Evolutionary conservation across 2,113 vertebrate species (phyloP), one percentile per base, ranked within the genome.

Genomic region (Amblyopsis rosae): DNA sequence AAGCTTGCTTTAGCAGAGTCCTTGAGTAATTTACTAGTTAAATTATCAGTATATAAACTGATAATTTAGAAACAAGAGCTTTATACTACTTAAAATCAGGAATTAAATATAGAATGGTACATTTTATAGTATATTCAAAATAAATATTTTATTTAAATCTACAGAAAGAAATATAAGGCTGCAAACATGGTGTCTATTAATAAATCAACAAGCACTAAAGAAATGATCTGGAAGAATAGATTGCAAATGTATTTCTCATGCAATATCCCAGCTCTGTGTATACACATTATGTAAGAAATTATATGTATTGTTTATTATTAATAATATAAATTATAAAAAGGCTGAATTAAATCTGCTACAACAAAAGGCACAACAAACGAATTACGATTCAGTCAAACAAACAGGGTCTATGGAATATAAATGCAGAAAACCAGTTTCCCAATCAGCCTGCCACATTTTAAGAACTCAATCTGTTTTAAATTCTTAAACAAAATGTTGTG

Each of bases 401-500:
- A 7, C 50, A 12, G 11, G 58, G 53, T 59, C 17, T 26, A 17
- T 56, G 9, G 47, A 46, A 56, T 57, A 71, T 79, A 68, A 83
- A 81, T 72, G 65, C 46, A 35, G 13, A 17, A 17, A 5, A 55
- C 12, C 16, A 13, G 3, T 19, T 60, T 47, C 16, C 66, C 13
- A 49, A 71, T 58, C 33, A 75, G 12, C 9, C 16, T 13, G 3
- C 51, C 49, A 53, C 50, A 15, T 68, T 49, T 19, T 73, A 9
- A 51, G 6, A 32, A 57, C 41, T 55, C 33, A 5, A 47, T 51
- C 58, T 1, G 0, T 9, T 61, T 15, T 67, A 19, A n/a, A 48
- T 51, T 70, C 49, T 70, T 56, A 69, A 53, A 49, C 26, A 63
- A 71, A 66, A 71, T 51, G 63, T 35, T 64, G 19, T 64, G 19